phyloP scores from a whole-genome alignment of 2,797 vertebrate genomes.

The Spheniscus humboldti region DNA sequence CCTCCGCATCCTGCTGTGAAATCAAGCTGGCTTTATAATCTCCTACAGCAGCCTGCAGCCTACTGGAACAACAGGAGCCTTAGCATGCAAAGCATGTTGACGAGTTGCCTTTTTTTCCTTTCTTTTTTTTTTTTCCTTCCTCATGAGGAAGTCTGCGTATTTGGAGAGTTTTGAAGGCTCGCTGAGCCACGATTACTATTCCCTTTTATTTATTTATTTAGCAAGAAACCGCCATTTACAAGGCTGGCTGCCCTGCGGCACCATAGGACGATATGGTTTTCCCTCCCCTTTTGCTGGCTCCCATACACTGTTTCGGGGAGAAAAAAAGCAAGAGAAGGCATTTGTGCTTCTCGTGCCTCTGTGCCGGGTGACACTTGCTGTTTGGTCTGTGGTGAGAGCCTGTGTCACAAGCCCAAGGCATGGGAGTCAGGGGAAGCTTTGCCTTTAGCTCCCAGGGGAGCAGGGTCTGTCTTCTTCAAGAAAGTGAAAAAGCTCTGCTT shows the following conservation, averaged over 20 bases:
- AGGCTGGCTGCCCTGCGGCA: not conserved
- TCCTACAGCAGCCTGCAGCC: not conserved
- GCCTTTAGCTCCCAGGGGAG: not conserved
- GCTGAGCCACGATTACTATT: not conserved
- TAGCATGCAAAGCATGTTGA: not conserved
- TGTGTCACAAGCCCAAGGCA: not conserved
- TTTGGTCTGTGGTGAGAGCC: not conserved
- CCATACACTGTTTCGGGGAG: not conserved
- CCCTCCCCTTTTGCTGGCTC: not conserved
- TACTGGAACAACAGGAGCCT: not conserved
- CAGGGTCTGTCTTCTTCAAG: not conserved
- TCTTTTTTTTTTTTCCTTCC: not conserved
- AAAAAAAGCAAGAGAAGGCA: not conserved
- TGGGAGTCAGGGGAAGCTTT: not conserved
- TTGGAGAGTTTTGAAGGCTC: not conserved
- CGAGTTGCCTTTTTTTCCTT: not conserved
- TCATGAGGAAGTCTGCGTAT: not conserved
- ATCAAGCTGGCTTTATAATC: not conserved
- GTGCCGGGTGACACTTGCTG: not conserved
- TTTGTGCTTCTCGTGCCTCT: not conserved
- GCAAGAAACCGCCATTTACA: not conserved
- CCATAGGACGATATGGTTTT: not conserved
- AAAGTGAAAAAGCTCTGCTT: not conserved
- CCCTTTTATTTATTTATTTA: not conserved
- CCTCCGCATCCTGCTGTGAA: not conserved